Percentiles rank a stretch among this genome's conserved stretches.
phyloP scores from a whole-genome alignment of 1,140 invertebrate species.

The Hestina assimilis region DNA sequence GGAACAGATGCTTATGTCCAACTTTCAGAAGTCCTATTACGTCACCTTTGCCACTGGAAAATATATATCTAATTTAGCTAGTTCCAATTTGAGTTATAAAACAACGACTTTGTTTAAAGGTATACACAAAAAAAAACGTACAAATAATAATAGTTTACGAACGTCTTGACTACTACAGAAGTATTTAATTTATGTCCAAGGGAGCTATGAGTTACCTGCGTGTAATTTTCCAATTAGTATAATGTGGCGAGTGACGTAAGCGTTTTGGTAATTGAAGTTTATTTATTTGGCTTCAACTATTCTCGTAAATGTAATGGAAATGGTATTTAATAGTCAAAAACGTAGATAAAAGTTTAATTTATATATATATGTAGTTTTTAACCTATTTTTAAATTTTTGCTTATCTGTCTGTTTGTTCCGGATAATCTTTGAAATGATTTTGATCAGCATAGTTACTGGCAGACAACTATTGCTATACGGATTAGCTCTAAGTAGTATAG shows the following conservation, averaged over 20 bases:
- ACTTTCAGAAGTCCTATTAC: constrained; percentile 91
- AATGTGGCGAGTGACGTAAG: constrained; percentile 12
- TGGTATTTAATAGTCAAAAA: neutral
- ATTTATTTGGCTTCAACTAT: no score
- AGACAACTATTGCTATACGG: no score
- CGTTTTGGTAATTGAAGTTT: constrained; percentile 4
- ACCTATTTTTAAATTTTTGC: no score
- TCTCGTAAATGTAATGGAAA: neutral
- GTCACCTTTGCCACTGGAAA: constrained; percentile 75
- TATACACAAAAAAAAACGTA: no score
- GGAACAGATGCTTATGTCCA: constrained; percentile 90
- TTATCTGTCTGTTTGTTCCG: no score
- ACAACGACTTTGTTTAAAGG: no score
- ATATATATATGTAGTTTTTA: no score
- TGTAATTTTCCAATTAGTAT: constrained; percentile 17
- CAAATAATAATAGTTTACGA: neutral
- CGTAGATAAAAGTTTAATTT: neutral
- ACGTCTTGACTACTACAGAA: neutral
- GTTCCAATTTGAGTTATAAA: neutral
- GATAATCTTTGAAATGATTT: no score
- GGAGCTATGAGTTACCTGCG: neutral
- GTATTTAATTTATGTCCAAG: neutral
- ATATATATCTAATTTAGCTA: neutral
- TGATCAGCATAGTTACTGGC: no score
- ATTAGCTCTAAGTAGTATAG: no score